A percentile compares a stretch with the other conserved stretches of the same genome.
These are phyloP conservation scores for Lepidurus apus DNA, from an alignment of 1,140 invertebrate genomes.

Conservation along the genomic window DNA sequence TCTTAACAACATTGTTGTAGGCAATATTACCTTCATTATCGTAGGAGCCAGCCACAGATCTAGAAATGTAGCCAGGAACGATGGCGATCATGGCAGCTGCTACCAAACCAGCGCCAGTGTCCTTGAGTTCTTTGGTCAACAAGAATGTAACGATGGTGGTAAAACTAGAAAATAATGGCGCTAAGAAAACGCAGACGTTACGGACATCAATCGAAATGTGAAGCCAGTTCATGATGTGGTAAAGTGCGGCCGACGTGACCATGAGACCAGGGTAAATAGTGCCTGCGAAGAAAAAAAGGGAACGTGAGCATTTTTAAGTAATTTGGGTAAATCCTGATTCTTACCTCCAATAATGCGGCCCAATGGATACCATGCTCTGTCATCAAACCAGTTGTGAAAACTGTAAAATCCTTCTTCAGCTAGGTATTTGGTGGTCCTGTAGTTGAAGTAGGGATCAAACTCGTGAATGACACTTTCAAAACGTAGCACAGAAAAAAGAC, in stretches of 20 bases:
- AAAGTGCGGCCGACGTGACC: conserved; percentile 90
- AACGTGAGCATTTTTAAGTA: not conserved
- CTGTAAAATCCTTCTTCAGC: conserved; percentile 95
- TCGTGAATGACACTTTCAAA: conserved; percentile 99
- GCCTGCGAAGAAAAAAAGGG: conserved; percentile 49
- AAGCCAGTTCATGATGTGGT: conserved; percentile 78
- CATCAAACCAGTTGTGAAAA: conserved; percentile 99
- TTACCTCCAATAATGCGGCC: conserved; percentile 91
- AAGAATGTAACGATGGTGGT: conserved; percentile 94
- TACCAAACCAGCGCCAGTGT: conserved; percentile 84
- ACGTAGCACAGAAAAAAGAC: conserved; percentile 96
- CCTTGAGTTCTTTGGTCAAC: conserved; percentile 91
- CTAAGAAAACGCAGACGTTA: conserved; percentile 96
- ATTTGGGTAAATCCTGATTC: conserved; percentile 14
- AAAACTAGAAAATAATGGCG: conserved; percentile 92
- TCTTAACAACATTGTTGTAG: not conserved
- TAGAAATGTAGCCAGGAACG: conserved; percentile 94
- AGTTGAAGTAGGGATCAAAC: conserved; percentile 99
- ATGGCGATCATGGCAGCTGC: conserved; percentile 93
- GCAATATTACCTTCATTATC: conserved; percentile 81
- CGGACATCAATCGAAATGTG: conserved; percentile 94
- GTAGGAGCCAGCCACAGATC: conserved; percentile 95
- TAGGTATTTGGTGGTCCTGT: conserved; percentile 89
- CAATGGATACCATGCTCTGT: conserved; percentile 95
- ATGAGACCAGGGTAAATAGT: conserved; percentile 97